These are phyloP conservation scores for Peromyscus leucopus DNA, from an alignment of 2,113 vertebrate genomes.

Conservation along the genomic window DNA sequence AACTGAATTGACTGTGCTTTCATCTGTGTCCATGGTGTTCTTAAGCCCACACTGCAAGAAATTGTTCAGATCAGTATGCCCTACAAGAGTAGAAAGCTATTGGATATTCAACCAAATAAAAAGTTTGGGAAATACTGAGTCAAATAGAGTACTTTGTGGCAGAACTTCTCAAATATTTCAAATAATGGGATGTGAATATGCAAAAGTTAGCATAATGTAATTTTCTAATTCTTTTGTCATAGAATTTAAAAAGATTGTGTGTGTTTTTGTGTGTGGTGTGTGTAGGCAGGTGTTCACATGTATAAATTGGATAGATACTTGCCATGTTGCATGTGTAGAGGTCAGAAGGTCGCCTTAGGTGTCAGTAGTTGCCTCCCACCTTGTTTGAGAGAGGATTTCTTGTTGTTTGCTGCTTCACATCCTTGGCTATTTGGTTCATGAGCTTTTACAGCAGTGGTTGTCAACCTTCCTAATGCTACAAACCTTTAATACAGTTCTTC, in stretches of 20 bases:
- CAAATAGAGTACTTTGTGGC: neutral
- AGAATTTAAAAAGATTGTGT: neutral
- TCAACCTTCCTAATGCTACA: neutral
- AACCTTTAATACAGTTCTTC: neutral
- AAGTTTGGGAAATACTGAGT: constrained; percentile 17
- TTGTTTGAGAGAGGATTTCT: neutral
- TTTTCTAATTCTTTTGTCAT: constrained; percentile 7
- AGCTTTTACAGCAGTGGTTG: neutral
- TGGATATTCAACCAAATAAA: neutral
- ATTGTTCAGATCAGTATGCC: neutral
- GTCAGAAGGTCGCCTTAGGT: neutral
- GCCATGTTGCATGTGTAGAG: neutral
- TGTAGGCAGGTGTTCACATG: neutral
- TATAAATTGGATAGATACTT: neutral
- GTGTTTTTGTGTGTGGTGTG: neutral
- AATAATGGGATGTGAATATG: neutral
- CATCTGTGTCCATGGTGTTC: constrained; percentile 46
- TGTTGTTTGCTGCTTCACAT: neutral
- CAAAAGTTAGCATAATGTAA: neutral
- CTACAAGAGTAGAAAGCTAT: constrained; percentile 36
- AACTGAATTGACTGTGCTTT: neutral
- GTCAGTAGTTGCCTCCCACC: neutral
- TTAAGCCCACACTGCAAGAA: constrained; percentile 14
- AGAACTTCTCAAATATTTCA: neutral
- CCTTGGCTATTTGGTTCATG: neutral